Base-by-base conservation (phyloP, 1,140 invertebrate genomes). In the Carposina sasakii region DNA sequence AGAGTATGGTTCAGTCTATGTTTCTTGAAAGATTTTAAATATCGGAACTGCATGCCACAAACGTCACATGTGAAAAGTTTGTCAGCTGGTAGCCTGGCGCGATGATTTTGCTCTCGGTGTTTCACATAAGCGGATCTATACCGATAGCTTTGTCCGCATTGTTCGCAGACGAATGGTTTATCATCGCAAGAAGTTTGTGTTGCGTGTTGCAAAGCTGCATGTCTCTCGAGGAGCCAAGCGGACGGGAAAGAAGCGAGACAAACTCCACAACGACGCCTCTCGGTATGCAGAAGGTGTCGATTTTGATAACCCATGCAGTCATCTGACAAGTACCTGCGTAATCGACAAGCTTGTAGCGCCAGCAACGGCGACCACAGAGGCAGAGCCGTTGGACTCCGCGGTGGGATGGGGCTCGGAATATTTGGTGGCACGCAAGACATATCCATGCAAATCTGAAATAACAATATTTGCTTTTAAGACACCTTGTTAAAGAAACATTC, bases 161-260 rank as follows among this genome's bases (percentile, higher is more conserved):
- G 93, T 63, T 95, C 93, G 82, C 94, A 96, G 8, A 94, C 93
- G 81, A 95, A 95, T n/a, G 94, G 93, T 66, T 95, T 96, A 71
- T 95, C 94, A 58, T 94, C 90, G 67, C 87, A 87, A n/a, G 77
- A 62, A 0, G 52, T 71, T 34, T 87, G 88, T 0, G 83, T 76
- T 13, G 87, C 85, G 73, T 95, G 93, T 67, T 95, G 93, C 0
- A 94, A 76, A 1, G 92, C 88, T 1, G 92, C 91, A 61, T 94
- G 93, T 50, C 93, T 90, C 71, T 94, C 93, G 16, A 95, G 81
- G 5, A 94, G 86, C 93, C 92, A 94, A 0, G 91, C 87, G 4
- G 93, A 93, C 10, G 93, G 93, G 64, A 95, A 95, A 6, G 90
- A 91, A 1, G 93, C 93, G 57, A 94, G 88, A 68, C 93, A 95